Percentiles rank a stretch among this genome's conserved stretches.
phyloP scores from a whole-genome alignment of 2,113 vertebrate species.

The Taurulus bubalis region DNA sequence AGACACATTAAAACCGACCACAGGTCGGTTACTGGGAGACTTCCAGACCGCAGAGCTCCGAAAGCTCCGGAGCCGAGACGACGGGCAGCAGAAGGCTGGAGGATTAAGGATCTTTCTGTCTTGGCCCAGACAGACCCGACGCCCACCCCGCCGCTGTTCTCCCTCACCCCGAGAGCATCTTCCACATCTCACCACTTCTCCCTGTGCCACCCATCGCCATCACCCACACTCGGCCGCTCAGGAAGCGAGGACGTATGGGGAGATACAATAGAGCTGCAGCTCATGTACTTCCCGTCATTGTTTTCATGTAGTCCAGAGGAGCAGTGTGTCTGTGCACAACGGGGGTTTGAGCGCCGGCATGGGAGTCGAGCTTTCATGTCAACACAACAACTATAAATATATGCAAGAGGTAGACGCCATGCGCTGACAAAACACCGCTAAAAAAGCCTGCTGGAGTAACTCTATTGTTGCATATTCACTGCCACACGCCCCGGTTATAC shows the following conservation, averaged over 20 bases:
- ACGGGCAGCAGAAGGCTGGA: conserved; percentile 72
- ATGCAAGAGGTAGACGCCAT: background rate
- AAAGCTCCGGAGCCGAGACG: conserved; percentile 17
- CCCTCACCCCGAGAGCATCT: conserved; percentile 23
- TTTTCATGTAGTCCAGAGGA: conserved; percentile 50
- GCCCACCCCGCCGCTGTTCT: no score
- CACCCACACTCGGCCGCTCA: conserved; percentile 40
- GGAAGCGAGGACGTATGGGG: conserved; percentile 70
- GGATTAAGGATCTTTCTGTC: conserved; percentile 72
- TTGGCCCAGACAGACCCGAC: conserved; percentile 57
- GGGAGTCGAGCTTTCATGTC: conserved; percentile 31
- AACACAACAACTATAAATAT: conserved; percentile 40
- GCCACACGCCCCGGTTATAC: background rate
- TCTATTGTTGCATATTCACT: background rate
- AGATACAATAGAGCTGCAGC: conserved; percentile 71
- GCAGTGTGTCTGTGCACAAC: conserved; percentile 43
- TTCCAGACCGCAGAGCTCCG: conserved; percentile 3
- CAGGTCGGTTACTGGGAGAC: conserved; percentile 36
- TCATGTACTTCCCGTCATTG: conserved; percentile 81
- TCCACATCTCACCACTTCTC: conserved; percentile 9
- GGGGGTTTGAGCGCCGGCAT: background rate
- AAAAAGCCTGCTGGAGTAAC: background rate
- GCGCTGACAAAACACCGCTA: background rate
- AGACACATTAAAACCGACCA: conserved; percentile 34
- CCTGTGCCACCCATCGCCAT: conserved; percentile 2